Percentiles rank a stretch among this genome's conserved stretches.
phyloP scores from a whole-genome alignment of 2,113 vertebrate genomes.

The Vidua macroura region DNA sequence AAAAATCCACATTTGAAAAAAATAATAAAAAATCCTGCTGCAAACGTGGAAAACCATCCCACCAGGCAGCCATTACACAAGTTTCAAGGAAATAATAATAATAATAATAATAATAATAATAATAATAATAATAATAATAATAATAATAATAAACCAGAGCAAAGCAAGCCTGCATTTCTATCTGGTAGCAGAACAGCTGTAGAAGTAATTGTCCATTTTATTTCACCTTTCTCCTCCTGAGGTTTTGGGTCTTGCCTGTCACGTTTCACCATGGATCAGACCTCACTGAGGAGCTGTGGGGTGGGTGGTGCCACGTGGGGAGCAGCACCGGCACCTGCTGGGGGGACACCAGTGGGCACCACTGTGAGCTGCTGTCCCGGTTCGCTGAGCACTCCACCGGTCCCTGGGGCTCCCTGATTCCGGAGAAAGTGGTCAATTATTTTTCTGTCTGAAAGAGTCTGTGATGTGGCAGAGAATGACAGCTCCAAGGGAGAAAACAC shows the following conservation, averaged over 20 bases:
- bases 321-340: background rate
- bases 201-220: background rate
- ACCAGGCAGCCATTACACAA: background rate
- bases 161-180: background rate
- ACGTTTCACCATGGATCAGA: background rate
- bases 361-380: background rate
- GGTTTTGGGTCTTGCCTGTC: background rate
- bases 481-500: slow-evolving; percentile 67
- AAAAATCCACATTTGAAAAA: background rate
- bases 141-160: background rate
- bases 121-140: no score
- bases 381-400: slow-evolving; percentile 33
- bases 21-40: background rate
- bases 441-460: slow-evolving; percentile 83
- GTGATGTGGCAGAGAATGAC: slow-evolving; percentile 80
- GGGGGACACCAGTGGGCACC: background rate
- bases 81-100: background rate
- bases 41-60: background rate
- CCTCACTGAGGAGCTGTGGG: background rate
- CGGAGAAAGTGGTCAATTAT: slow-evolving; percentile 78
- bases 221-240: background rate
- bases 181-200: background rate
- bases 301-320: fast-evolving
- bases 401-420: slow-evolving; percentile 68
- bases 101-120: no score